Base-by-base conservation (phyloP, 2,113 vertebrate species). In the Leiothrix lutea region DNA sequence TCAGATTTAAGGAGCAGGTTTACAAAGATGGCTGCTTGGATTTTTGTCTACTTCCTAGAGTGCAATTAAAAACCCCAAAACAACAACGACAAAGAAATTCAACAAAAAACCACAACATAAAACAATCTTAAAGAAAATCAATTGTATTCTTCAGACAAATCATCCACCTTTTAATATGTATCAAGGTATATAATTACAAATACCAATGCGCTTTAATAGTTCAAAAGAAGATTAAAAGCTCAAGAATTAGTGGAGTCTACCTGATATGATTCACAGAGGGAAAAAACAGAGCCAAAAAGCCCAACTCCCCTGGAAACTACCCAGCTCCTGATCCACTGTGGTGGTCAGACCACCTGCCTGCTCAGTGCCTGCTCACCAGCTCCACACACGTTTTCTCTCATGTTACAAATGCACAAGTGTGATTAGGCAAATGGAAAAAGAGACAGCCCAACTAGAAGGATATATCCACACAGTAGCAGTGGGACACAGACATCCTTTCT, bases 301-400 rank as follows among this genome's bases (percentile, higher is more conserved):
- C 71, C 35, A 88, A 9, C 23, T 21, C 20, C 20, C 33, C 21
- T 38, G 33, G 10, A 50, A 61, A 33, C 9, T 14, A 5, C 17
- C 6, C 47, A 78, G 36, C 62, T 82, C 23, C 62, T 17, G 31
- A 22, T 2, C 25, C 5, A 9, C 1, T 0, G 0, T 24, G 3
- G 38, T 3, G 21, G 29, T 80, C 70, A 42, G 48, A 28, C 33
- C 3, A 5, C 5, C 70, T 24, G 40, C 21, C 58, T 23, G 53
- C 60, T 44, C 64, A 16, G 14, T 4, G 12, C 31, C 65, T 33
- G 38, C 74, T 47, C 64, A 61, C 5, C 67, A 28, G 23, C 3
- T 9, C 14, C 45, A 64, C 29, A 81, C 2, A 3, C 4, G 2
- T 0, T 4, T 3, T 13, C 38, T 29, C 26, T 22, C 51, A 48